phyloP scores from a whole-genome alignment of 2,888 invertebrate species.

The Rhingia campestris region DNA sequence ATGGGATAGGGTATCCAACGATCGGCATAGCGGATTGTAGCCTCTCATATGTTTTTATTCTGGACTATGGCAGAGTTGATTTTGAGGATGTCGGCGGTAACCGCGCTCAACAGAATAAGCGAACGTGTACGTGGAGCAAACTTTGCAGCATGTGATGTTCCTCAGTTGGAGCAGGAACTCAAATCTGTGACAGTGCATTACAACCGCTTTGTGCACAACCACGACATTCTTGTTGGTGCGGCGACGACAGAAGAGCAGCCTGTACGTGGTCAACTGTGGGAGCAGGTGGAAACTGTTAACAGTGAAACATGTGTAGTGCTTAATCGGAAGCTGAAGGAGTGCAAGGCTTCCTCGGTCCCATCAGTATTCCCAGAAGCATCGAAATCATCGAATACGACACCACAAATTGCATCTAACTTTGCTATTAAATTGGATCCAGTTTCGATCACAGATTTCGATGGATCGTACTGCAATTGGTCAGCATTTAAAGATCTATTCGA shows the following conservation, averaged over 20 bases:
- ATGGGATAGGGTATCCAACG: too few relatives aligned
- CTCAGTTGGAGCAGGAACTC: slow-evolving; percentile 10
- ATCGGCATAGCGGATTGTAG: too few relatives aligned
- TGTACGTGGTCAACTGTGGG: not conserved
- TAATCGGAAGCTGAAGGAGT: not conserved
- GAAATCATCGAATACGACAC: not conserved
- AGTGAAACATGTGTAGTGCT: not conserved
- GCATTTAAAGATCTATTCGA: not conserved
- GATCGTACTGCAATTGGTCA: too few relatives aligned
- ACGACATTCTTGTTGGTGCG: too few relatives aligned
- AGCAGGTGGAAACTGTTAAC: not conserved
- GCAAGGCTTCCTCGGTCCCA: too few relatives aligned
- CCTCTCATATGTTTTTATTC: too few relatives aligned
- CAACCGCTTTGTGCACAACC: not conserved
- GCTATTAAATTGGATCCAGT: slow-evolving; percentile 29
- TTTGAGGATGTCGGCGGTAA: slow-evolving; percentile 6
- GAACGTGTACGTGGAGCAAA: slow-evolving; percentile 3
- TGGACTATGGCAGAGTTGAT: slow-evolving; percentile 18
- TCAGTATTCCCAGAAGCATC: too few relatives aligned
- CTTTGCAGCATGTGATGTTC: not conserved
- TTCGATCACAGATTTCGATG: slow-evolving; percentile 33
- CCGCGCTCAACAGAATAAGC: slow-evolving; percentile 6
- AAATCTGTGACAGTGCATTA: not conserved
- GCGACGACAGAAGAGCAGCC: not conserved
- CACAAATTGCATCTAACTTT: not conserved